Conservation (phyloP, 2,113 vertebrate species). For the Struthio camelus region DNA sequence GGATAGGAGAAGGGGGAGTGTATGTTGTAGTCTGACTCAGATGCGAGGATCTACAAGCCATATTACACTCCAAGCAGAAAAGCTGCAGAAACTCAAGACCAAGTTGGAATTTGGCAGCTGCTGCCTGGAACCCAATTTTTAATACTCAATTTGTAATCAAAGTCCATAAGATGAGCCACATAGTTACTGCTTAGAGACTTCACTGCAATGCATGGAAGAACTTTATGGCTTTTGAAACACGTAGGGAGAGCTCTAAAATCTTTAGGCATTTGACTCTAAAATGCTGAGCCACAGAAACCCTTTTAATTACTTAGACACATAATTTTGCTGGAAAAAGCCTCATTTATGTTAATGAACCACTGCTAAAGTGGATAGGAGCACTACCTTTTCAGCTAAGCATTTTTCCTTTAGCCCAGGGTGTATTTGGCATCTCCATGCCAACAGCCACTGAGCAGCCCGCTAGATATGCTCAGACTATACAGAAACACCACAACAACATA, state of each 20-base stretch:
- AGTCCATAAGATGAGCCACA: not conserved
- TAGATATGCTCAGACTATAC: not conserved
- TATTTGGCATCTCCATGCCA: not conserved
- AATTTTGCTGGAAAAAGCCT: not conserved
- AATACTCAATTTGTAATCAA: not conserved
- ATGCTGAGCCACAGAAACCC: not conserved
- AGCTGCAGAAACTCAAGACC: too few relatives aligned
- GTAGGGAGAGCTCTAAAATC: not conserved
- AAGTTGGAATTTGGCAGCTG: too few relatives aligned
- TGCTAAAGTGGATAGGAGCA: not conserved
- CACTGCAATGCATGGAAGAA: not conserved
- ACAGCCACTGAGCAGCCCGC: not conserved
- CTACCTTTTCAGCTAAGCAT: not conserved
- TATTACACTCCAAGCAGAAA: not conserved
- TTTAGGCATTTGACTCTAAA: not conserved
- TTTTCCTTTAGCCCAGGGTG: not conserved
- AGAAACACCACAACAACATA: not conserved
- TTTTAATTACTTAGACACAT: not conserved
- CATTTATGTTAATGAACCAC: not conserved
- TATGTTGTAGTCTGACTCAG: not conserved
- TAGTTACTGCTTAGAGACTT: not conserved
- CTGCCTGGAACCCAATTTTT: too few relatives aligned
- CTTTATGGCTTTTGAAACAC: not conserved
- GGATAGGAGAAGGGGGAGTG: not conserved
- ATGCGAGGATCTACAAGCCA: not conserved